Percentiles rank a stretch among this genome's conserved stretches.
Conservation (phyloP, 2,113 vertebrate species). For the Ciconia maguari region DNA sequence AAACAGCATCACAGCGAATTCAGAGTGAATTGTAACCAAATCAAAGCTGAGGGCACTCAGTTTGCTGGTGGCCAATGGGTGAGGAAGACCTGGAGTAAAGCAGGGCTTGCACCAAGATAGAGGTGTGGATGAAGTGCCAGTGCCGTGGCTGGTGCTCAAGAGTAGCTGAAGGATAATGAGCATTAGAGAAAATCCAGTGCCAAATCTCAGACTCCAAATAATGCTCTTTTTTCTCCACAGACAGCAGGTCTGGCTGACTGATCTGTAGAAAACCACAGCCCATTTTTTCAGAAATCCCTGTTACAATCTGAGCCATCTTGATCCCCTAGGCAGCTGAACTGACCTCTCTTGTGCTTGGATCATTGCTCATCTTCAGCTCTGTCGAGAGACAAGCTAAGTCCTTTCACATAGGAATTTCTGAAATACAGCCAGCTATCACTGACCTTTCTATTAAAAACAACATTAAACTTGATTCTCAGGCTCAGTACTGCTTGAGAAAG, state of each 20-base stretch:
- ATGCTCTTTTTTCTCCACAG: neutral
- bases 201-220: neutral
- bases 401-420: conserved; percentile 48
- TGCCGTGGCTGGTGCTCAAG: neutral
- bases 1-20: neutral
- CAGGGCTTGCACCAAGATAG: neutral
- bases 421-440: conserved; percentile 31
- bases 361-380: conserved; percentile 10
- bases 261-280: neutral
- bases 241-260: neutral
- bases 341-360: neutral
- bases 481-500: conserved; percentile 37
- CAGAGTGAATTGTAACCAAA: neutral
- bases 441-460: conserved; percentile 59
- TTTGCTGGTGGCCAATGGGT: neutral
- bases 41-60: neutral
- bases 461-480: conserved; percentile 38
- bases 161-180: neutral
- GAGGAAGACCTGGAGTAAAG: neutral
- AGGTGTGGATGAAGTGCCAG: neutral
- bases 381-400: neutral
- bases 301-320: neutral
- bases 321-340: neutral
- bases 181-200: neutral
- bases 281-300: neutral